phyloP scores from a whole-genome alignment of 2,113 vertebrate genomes.

The Macquaria ambigua region DNA sequence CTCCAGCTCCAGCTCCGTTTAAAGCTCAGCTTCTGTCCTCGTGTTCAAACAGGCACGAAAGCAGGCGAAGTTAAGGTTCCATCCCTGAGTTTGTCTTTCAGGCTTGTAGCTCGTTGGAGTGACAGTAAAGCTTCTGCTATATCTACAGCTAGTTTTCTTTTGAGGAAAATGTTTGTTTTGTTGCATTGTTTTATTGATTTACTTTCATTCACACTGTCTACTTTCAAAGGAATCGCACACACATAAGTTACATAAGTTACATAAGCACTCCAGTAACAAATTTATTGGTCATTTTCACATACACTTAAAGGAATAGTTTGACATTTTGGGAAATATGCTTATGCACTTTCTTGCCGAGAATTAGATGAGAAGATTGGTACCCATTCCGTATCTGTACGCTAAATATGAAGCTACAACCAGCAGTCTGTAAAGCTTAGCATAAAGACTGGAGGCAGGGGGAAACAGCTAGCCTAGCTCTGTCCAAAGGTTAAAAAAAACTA shows the following conservation, averaged over 20 bases:
- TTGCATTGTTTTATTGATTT: neutral
- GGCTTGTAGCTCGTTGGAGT: slow-evolving; percentile 8
- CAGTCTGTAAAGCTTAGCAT: neutral
- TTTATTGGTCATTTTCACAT: neutral
- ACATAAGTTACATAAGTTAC: neutral
- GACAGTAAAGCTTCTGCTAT: slow-evolving; percentile 18
- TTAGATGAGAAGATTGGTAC: neutral
- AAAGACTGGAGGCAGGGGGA: too few species aligned
- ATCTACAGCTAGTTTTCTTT: slow-evolving; percentile 33
- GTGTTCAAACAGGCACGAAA: slow-evolving; percentile 65
- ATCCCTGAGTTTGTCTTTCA: slow-evolving; percentile 48
- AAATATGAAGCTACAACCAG: neutral
- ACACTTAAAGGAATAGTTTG: neutral
- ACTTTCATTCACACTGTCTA: neutral
- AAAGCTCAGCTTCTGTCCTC: slow-evolving; percentile 60
- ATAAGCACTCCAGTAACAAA: neutral
- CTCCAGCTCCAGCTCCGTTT: slow-evolving; percentile 49
- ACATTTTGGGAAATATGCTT: neutral
- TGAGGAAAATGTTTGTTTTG: neutral
- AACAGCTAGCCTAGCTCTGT: neutral
- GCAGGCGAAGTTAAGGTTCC: slow-evolving; percentile 30
- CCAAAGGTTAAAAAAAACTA: too few species aligned
- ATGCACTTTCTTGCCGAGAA: neutral
- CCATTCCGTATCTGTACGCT: neutral
- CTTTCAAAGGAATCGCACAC: neutral